A percentile compares a stretch with the other conserved stretches of the same genome.
Evolutionary conservation across 2,113 vertebrate genomes (phyloP).

Genomic region (Chaetops frenatus): DNA sequence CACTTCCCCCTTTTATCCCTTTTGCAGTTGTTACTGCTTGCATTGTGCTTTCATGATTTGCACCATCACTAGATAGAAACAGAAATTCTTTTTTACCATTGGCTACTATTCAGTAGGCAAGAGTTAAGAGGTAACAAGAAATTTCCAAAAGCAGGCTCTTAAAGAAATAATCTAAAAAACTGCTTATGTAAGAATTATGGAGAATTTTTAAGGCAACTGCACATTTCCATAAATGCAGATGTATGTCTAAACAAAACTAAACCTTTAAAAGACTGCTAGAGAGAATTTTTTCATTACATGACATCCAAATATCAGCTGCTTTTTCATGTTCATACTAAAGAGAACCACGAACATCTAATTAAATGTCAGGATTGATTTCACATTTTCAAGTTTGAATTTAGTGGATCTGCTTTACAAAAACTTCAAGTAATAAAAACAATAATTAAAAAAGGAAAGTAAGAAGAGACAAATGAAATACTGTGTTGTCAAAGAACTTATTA

Average conservation of each 20-base stretch:
- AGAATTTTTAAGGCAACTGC: not conserved
- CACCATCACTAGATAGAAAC: not conserved
- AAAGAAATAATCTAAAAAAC: not conserved
- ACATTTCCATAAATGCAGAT: not conserved
- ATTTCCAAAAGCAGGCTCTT: not conserved
- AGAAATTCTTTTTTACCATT: not conserved
- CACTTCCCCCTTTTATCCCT: not conserved
- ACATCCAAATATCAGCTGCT: not conserved
- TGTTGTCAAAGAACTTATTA: not conserved
- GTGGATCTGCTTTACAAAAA: not conserved
- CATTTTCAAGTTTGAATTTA: not conserved
- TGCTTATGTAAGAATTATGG: not conserved
- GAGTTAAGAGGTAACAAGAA: not conserved
- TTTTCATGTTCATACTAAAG: not conserved
- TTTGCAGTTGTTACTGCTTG: not conserved
- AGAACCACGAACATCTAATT: not conserved
- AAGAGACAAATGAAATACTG: not conserved
- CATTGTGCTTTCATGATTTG: not conserved
- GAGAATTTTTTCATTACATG: not conserved
- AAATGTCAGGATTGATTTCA: not conserved
- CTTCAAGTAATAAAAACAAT: not conserved
- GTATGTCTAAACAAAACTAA: not conserved
- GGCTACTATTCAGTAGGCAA: not conserved
- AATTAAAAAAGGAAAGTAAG: not conserved
- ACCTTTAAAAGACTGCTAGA: not conserved